Evolutionary conservation across 2,888 invertebrate genomes (phyloP).

Genomic region (Leucophenga montana): DNA sequence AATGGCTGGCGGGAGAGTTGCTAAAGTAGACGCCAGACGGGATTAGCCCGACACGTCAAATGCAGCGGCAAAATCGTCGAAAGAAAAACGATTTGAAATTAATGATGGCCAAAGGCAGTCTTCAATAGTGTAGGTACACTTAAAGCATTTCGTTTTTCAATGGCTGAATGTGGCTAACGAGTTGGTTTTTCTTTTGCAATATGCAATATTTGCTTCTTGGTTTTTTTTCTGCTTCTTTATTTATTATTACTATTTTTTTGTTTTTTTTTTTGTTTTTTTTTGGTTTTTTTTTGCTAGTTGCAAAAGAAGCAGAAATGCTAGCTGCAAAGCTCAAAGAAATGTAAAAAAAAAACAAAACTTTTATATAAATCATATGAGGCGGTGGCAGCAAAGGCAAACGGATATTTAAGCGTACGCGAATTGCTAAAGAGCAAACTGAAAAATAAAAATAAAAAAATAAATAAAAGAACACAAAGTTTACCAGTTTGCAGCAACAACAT

Average conservation of each 20-base stretch:
- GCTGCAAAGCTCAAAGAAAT: too few relatives aligned
- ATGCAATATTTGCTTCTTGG: not conserved
- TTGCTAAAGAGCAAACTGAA: not conserved
- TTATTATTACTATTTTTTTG: too few relatives aligned
- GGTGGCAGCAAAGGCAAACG: conserved; percentile 18
- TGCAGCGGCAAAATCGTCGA: not conserved
- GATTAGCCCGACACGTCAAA: conserved; percentile 8
- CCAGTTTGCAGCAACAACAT: conserved; percentile 49
- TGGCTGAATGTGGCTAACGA: conserved; percentile 20
- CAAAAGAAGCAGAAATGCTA: too few relatives aligned
- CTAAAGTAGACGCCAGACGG: conserved; percentile 8
- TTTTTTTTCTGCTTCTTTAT: too few relatives aligned
- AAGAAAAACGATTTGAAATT: conserved; percentile 11
- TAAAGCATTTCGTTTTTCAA: not conserved
- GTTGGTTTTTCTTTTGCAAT: conserved; percentile 2
- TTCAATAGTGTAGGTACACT: not conserved
- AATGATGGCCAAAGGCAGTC: conserved; percentile 22
- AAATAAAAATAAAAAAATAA: conserved; percentile 53
- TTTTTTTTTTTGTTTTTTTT: too few relatives aligned
- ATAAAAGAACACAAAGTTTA: conserved; percentile 53
- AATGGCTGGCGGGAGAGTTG: not conserved
- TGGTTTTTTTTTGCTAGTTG: not conserved
- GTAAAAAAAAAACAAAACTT: too few relatives aligned
- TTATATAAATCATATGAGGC: too few relatives aligned
- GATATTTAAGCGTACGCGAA: conserved; percentile 53